Percentiles rank a stretch among this genome's conserved stretches.
Evolutionary conservation across 2,113 vertebrate species (phyloP).

Genomic region (Chloroceryle aenea): DNA sequence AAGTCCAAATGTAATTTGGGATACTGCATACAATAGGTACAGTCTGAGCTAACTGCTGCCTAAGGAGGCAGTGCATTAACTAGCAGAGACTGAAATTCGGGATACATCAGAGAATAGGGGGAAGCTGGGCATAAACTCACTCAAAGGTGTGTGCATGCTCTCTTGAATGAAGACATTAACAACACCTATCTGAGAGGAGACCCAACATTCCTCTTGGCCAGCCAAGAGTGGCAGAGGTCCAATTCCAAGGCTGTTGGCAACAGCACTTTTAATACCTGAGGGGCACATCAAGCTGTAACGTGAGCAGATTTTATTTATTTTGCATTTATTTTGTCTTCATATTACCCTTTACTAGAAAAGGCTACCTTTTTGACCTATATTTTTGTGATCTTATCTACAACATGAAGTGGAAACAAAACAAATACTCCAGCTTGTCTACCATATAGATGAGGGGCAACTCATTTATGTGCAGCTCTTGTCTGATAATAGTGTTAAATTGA

Average conservation of each 20-base stretch:
- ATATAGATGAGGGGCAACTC: not conserved
- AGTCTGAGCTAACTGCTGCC: not conserved
- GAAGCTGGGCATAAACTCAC: not conserved
- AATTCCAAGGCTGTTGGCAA: not conserved
- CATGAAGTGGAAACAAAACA: not conserved
- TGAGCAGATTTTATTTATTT: not conserved
- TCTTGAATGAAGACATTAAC: not conserved
- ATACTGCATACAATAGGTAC: not conserved
- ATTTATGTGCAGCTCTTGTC: not conserved
- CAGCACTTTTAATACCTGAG: not conserved
- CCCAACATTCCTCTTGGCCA: not conserved
- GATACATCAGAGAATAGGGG: not conserved
- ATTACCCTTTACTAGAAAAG: not conserved
- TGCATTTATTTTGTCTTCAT: not conserved
- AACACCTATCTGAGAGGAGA: not conserved
- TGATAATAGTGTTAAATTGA: not conserved
- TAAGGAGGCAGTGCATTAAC: not conserved
- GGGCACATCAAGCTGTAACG: not conserved
- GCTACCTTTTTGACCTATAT: not conserved
- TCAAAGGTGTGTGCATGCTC: not conserved
- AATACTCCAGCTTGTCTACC: not conserved
- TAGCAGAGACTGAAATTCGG: not conserved
- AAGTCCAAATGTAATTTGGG: slow-evolving; percentile 37
- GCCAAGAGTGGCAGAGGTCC: not conserved
- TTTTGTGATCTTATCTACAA: not conserved